Base-by-base conservation (phyloP, 2,113 vertebrate species). In the Pomatorhinus ruficollis region DNA sequence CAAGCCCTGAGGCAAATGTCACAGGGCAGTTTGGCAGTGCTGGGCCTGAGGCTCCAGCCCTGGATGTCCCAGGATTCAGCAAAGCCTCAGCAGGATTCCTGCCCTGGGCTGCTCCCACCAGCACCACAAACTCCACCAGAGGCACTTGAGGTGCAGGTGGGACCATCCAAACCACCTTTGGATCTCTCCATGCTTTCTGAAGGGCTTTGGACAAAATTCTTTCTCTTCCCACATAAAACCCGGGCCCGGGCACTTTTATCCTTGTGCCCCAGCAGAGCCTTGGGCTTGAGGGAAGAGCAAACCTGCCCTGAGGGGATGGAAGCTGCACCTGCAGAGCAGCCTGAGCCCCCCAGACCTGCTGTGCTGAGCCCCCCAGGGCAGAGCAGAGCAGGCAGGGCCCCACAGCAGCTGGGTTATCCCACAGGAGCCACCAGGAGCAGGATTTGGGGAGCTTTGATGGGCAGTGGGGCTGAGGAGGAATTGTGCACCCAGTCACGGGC, bases 21-120 rank as follows among this genome's bases (percentile, higher is more conserved):
- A 2, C 1, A 33, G 35, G 70, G 28, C 6, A 4, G 24, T 6
- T 10, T 37, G 57, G 24, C 42, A 1, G 59, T 1, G 69, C 40
- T 35, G 19, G 12, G 45, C 22, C 30, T 5, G 60, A 4, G 40
- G 19, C 78, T 11, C 4, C 57, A 22, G 35, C 57, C 72, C 60
- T 3, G 0, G 31, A 3, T 10, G 23, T 44, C 13, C 1, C 0
- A 13, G 52, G 57, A 18, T 18, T 3, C 28, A 45, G 25, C 28
- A 33, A 9, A 66, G 5, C 53, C 33, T 10, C 59, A 4, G 20
- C 0, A 0, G 2, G 0, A 15, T 33, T 10, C 6, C 3, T 27
- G 68, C 25, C 11, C 5, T 10, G 12, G 25, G 59, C 6, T 17
- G 50, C 44, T 85, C 61, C 66, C 76, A 12, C 14, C 18, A 13